These are phyloP conservation scores for Neogale vison DNA, from an alignment of 2,113 vertebrate species.

Conservation along the genomic window DNA sequence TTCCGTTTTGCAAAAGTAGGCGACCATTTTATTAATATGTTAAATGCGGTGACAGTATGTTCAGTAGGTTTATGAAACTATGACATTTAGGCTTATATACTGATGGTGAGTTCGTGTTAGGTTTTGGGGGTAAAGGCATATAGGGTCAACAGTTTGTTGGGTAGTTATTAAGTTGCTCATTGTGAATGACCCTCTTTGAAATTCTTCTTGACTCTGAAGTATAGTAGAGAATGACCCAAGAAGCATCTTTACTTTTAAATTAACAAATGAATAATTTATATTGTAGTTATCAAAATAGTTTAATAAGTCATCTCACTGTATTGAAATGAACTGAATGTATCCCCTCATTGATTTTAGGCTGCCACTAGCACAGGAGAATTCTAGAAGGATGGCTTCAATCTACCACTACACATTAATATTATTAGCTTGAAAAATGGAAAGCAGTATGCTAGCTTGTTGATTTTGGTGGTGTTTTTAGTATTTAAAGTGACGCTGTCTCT, in stretches of 20 bases:
- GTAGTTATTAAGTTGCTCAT: rapidly evolving
- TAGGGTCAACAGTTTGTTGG: rapidly evolving
- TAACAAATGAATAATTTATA: background rate
- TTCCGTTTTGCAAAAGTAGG: background rate
- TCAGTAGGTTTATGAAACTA: background rate
- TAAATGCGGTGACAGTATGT: background rate
- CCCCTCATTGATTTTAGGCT: background rate
- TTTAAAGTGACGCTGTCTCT: background rate
- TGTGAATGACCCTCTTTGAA: background rate
- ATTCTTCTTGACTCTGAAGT: background rate
- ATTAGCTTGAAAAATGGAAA: slow-evolving; percentile 9
- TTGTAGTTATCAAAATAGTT: background rate
- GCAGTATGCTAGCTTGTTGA: background rate
- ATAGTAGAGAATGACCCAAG: background rate
- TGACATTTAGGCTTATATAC: background rate
- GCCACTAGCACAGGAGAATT: background rate
- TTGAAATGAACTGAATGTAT: background rate
- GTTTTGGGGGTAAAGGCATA: background rate
- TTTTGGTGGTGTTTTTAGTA: background rate
- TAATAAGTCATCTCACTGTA: background rate
- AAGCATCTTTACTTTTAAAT: background rate
- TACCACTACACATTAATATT: background rate
- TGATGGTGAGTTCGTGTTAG: too few relatives aligned
- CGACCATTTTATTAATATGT: background rate
- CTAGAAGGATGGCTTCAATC: background rate